Percentiles rank a stretch among this genome's conserved stretches.
Evolutionary conservation across 2,888 invertebrate species (phyloP).

Genomic region (Leucoptera coffeella): DNA sequence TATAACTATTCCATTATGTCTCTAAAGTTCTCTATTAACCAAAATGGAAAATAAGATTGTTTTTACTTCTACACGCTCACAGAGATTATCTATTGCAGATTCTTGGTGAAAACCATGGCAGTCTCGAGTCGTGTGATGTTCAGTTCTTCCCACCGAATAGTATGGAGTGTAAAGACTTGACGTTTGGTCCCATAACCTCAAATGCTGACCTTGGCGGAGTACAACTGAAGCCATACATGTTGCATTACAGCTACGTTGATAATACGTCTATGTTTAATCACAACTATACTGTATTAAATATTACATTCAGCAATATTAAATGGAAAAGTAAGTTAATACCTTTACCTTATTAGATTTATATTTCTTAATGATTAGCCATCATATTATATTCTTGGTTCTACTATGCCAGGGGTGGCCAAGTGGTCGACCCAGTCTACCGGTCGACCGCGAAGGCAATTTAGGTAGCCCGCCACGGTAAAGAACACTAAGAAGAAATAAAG

Average conservation of each 20-base stretch:
- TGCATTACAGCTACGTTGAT: constrained; percentile 6
- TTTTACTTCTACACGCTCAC: too few species aligned
- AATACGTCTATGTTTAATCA: background rate
- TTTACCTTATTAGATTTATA: too few species aligned
- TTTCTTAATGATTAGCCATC: too few species aligned
- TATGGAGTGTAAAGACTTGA: constrained; percentile 23
- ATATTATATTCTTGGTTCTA: too few species aligned
- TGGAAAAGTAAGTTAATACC: constrained; percentile 46
- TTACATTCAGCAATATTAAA: constrained; percentile 39
- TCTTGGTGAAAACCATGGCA: constrained; percentile 15
- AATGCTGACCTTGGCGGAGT: constrained; percentile 32
- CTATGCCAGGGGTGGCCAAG: too few species aligned
- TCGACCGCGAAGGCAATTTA: too few species aligned
- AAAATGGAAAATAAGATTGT: background rate
- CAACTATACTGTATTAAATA: constrained; percentile 31
- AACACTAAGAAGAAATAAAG: too few species aligned
- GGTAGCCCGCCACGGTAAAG: too few species aligned
- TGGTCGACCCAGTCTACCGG: too few species aligned
- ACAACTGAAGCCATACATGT: constrained; percentile 25
- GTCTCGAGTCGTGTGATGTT: constrained; percentile 24
- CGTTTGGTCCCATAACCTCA: constrained; percentile 25
- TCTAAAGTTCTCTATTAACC: background rate
- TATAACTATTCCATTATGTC: constrained; percentile 3
- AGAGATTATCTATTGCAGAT: constrained; percentile 13
- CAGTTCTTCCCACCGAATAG: constrained; percentile 25